Evolutionary conservation across 2,888 invertebrate species (phyloP).

Genomic region (Bombylius discolor): DNA sequence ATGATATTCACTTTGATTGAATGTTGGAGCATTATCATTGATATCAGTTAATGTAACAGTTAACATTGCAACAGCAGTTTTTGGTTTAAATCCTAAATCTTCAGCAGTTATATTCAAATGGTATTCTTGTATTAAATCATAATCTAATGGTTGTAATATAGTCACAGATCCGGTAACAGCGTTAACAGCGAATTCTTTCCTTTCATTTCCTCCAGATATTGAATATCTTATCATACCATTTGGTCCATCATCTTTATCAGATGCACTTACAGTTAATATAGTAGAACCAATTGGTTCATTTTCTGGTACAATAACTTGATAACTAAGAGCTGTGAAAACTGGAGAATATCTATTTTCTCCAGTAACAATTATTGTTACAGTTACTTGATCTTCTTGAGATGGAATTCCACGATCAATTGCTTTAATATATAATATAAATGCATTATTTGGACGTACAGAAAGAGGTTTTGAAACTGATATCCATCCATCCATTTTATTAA

Average conservation of each 20-base stretch:
- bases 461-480: conserved; percentile 50
- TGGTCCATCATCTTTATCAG: conserved; percentile 74
- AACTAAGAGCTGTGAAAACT: conserved; percentile 68
- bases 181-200: conserved; percentile 68
- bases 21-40: conserved; percentile 83
- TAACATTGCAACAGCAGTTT: conserved; percentile 62
- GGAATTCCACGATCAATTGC: conserved; percentile 83
- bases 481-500: conserved; percentile 72
- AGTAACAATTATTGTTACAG: conserved; percentile 63
- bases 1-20: conserved; percentile 62
- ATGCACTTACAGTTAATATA: conserved; percentile 71
- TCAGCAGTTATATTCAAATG: conserved; percentile 74
- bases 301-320: conserved; percentile 84
- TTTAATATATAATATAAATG: conserved; percentile 54
- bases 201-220: conserved; percentile 71
- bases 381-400: conserved; percentile 63
- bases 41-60: conserved; percentile 82
- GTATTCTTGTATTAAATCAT: conserved; percentile 73
- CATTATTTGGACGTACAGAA: conserved; percentile 41
- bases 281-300: conserved; percentile 77
- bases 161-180: conserved; percentile 63
- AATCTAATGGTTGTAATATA: conserved; percentile 70
- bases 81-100: conserved; percentile 72
- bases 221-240: conserved; percentile 79
- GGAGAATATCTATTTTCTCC: conserved; percentile 73